Percentiles rank a stretch among this genome's conserved stretches.
These are phyloP conservation scores for Notiomystis cincta DNA, from an alignment of 2,113 vertebrate genomes.

Conservation along the genomic window DNA sequence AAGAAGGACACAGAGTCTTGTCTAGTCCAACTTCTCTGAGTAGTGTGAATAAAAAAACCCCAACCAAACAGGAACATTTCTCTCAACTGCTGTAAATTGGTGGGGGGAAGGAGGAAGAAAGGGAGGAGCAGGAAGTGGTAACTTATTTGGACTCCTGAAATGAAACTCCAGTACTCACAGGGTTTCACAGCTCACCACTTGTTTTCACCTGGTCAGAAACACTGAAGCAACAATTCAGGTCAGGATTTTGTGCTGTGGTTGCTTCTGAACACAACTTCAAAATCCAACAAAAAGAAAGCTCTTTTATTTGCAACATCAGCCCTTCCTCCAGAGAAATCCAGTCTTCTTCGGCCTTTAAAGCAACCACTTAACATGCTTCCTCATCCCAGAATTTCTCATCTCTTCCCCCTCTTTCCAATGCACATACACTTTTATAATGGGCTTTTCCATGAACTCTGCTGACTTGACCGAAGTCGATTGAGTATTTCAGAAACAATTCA, in stretches of 20 bases:
- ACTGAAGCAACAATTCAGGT: neutral
- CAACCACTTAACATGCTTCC: neutral
- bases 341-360: neutral
- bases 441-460: neutral
- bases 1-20: neutral
- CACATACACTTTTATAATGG: neutral
- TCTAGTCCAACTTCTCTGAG: neutral
- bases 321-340: neutral
- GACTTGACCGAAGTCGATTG: neutral
- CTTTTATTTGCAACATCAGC: neutral
- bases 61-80: neutral
- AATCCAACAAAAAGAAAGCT: neutral
- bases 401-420: neutral
- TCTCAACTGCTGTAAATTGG: neutral
- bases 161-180: neutral
- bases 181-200: neutral
- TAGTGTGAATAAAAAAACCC: neutral
- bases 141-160: neutral
- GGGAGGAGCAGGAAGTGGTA: slow-evolving; percentile 29
- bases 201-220: neutral
- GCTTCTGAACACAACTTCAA: neutral
- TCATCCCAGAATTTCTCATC: neutral
- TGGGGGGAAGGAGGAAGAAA: neutral
- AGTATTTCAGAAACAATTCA: neutral
- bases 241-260: neutral